Evolutionary conservation across 2,113 vertebrate genomes (phyloP).

Genomic region (Azemiops feae): DNA sequence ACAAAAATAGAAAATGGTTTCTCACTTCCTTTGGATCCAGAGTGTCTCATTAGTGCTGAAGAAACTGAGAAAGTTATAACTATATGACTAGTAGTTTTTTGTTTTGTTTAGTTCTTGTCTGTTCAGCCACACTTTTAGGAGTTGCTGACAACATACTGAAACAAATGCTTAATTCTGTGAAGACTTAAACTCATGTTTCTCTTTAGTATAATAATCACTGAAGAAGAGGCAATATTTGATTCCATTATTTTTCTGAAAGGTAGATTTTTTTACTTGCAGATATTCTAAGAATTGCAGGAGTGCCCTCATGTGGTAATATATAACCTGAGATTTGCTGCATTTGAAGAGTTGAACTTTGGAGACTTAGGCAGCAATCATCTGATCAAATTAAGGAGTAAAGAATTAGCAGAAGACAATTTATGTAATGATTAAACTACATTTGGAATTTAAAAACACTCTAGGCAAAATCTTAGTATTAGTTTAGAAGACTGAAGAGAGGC

Average conservation of each 20-base stretch:
- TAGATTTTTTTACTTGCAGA: not conserved
- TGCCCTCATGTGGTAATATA: not conserved
- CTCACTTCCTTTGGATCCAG: not conserved
- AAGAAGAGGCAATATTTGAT: not conserved
- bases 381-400: constrained; percentile 24
- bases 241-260: not conserved
- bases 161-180: not conserved
- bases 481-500: not conserved
- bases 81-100: not conserved
- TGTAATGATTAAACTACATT: not conserved
- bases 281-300: not conserved
- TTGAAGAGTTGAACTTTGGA: not conserved
- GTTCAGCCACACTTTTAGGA: not conserved
- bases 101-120: rapidly evolving
- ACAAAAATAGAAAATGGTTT: constrained; percentile 18
- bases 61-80: not conserved
- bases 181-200: not conserved
- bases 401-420: not conserved
- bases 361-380: constrained; percentile 6
- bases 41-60: constrained; percentile 1
- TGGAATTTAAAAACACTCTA: not conserved
- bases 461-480: not conserved
- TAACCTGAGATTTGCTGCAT: not conserved
- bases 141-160: not conserved
- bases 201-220: not conserved